Percentiles rank a stretch among this genome's conserved stretches.
Conservation (phyloP, 1,140 invertebrate genomes). For the Saccostrea echinata region DNA sequence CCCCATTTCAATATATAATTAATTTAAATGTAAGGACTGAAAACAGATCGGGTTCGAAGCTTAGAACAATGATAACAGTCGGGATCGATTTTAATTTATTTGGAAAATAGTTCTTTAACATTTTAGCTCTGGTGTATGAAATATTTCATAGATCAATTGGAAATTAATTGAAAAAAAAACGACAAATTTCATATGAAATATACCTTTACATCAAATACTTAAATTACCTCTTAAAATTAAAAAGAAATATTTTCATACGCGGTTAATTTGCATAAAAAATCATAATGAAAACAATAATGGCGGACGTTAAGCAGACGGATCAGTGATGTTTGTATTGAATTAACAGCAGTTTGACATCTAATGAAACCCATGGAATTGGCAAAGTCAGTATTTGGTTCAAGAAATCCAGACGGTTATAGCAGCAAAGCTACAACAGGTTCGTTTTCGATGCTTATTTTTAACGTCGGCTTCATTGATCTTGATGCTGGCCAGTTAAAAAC, state of each 20-base stretch:
- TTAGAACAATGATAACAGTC: neutral
- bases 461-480: neutral
- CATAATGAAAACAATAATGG: conserved; percentile 34
- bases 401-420: conserved; percentile 91
- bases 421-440: conserved; percentile 73
- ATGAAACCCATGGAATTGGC: conserved; percentile 69
- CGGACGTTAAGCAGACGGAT: neutral
- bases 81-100: neutral
- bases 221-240: neutral
- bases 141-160: neutral
- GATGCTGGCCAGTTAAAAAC: neutral
- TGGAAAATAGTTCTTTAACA: neutral
- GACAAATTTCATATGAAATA: neutral
- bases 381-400: conserved; percentile 86
- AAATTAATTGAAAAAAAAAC: neutral
- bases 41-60: neutral
- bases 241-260: conserved; percentile 2
- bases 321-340: neutral
- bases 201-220: neutral
- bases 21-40: too few species aligned
- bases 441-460: neutral
- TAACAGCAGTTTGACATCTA: neutral
- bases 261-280: conserved; percentile 33
- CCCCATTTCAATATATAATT: too few species aligned
- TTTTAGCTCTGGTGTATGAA: neutral